Evolutionary conservation across 2,888 invertebrate species (phyloP), one percentile per base, ranked within the genome.

Genomic region (Pyrochroa serraticornis): DNA sequence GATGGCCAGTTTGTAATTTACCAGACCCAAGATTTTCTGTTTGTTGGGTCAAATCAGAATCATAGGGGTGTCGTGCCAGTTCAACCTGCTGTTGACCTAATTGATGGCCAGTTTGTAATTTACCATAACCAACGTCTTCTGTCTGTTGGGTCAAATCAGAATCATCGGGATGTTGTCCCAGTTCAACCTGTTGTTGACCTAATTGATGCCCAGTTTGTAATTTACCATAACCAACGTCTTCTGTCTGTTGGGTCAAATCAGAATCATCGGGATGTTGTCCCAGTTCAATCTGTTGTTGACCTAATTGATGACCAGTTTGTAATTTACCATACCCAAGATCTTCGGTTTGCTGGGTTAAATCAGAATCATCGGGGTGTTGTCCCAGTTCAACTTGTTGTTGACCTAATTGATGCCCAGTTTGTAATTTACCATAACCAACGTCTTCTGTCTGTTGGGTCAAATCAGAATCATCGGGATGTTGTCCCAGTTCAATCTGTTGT

Each of bases 251-350:
- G 54, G 67, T 60, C 50, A 55, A 45, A 22, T 58, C 33, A 31
- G 62, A 54, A 42, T 59, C 51, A 10, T 62, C 60, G 42, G 64
- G 53, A 7, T 65, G 35, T 30, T 42, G 42, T 7, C 42, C 42
- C 10, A 42, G 13, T 42, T 42, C 55, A 14, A 56, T 65, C n/a
- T n/a, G n/a, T 37, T 71, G 69, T 33, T 72, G 67, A 14, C 60
- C 56, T 14, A 56, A 38, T 8, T 57, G 47, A 33, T 64, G 60
- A 22, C 10, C 30, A 10, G 7, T 8, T 31, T 37, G 12, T 1
- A 22, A n/a, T 10, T 12, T 31, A 14, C 10, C 22, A 13, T 14
- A 46, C 13, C 14, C 13, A 12, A 22, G 12, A n/a, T 53, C 48
- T 42, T 53, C 47, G 9, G 33, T 47, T 43, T 52, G 52, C 42